Evolutionary conservation across 2,113 vertebrate species (phyloP), one percentile per base, ranked within the genome.

Genomic region (Pituophis catenifer): DNA sequence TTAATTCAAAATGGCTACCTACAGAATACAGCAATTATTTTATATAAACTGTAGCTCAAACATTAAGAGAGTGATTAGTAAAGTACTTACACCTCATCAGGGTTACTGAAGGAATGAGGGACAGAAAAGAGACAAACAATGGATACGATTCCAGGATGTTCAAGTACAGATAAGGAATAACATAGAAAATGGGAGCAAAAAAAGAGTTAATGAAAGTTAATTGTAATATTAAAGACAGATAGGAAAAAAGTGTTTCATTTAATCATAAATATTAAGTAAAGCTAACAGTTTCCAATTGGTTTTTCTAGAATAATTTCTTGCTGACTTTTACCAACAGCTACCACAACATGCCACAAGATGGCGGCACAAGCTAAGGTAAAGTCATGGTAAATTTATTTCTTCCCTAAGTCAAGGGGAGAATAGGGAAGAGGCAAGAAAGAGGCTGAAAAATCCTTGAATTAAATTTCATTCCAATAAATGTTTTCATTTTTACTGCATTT

Each of bases 291-390:
- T 13, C 48, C 54, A 62, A 15, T 54, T 86, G 17, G 54, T 6
- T n/a, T 44, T 7, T 23, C 19, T 1, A 10, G 10, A 53, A 53
- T 1, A 17, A 26, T 81, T 26, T 65, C 29, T 8, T 38, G 24
- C 21, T 53, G 13, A 3, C n/a, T 4, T 52, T 24, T 91, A n/a
- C 55, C 44, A 12, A 95, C 10, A 95, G 94, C 96, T 91, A 94
- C 94, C 62, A 50, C 3, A 0, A 86, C 87, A 90, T 29, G 91
- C 96, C 91, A 95, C 95, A 93, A 96, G 96, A 95, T 96, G 96
- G 97, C 94, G 95, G 95, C 95, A 97, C 91, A 96, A 91, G 89
- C 95, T 96, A 96, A 94, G 91, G 38, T 93, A 95, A 95, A 94
- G 3, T 54, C 65, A 57, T 0, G 0, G 17, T 65, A n/a, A 65